Evolutionary conservation across 1,140 invertebrate genomes (phyloP), one percentile per base, ranked within the genome.

Genomic region (Nebria ingens): DNA sequence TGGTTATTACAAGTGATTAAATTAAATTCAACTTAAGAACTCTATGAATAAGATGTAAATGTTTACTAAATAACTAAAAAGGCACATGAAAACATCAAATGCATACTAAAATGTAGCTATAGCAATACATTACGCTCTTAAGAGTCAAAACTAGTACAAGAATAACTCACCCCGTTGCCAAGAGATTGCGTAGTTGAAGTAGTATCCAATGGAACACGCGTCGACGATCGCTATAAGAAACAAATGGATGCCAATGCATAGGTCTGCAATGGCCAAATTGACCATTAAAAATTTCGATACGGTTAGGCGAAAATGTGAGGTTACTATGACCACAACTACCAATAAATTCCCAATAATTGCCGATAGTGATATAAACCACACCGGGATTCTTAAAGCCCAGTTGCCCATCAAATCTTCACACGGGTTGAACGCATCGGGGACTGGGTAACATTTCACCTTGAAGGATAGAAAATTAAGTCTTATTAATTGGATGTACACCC

Each of bases 391-490:
- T 0, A 93, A 76, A 70, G 73, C 84, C 61, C 82, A 76, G 69
- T 86, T 89, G n/a, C 89, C 91, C 85, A 95, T 89, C 2, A 95
- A 82, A 65, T 94, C 91, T 70, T 93, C 91, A 66, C 91, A 86
- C 1, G 91, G 91, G 70, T 92, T 94, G 54, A 93, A 81, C 0
- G 88, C 87, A 70, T 94, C 86, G 1, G 91, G 87, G 54, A 74
- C 71, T 0, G 91, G 91, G 52, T 77, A 78, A 64, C 91, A 94
- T 45, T 79, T 72, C 1, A 91, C 79, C 61, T 74, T 45, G 6
- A 45, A 45, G n/a, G 6, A 49, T 61, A 60, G 25, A 38, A 19
- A n/a, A 42, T 54, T 53, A 3, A 42, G 50, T 19, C 15, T n/a
- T n/a, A n/a, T n/a, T n/a, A n/a, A n/a, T n/a, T n/a, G n/a, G n/a